These are phyloP conservation scores for Melanocharis versteri DNA, from an alignment of 2,113 vertebrate genomes.

Conservation along the genomic window DNA sequence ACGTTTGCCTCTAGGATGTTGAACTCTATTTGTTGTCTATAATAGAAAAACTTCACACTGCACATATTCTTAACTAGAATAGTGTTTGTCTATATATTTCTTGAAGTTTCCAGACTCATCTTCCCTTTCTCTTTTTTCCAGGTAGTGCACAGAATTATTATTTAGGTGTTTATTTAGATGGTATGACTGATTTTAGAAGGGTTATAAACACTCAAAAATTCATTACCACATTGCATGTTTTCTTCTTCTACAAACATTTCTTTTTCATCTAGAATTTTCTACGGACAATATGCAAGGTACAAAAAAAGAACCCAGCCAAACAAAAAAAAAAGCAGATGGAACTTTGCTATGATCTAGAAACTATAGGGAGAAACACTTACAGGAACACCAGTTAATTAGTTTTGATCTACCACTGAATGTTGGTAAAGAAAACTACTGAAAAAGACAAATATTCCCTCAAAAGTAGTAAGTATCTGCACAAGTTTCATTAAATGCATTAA, in stretches of 20 bases:
- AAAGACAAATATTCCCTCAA: not conserved
- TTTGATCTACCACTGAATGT: not conserved
- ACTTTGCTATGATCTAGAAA: not conserved
- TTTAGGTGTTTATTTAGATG: not conserved
- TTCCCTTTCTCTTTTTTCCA: not conserved
- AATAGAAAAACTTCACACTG: not conserved
- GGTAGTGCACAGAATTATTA: not conserved
- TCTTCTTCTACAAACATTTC: not conserved
- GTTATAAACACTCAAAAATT: not conserved
- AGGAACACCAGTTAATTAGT: not conserved
- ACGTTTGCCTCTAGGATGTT: rapidly evolving
- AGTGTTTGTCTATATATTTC: not conserved
- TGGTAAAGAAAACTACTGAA: not conserved
- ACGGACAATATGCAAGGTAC: not conserved
- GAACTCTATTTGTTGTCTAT: not conserved
- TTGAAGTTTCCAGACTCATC: not conserved
- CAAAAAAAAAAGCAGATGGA: not conserved
- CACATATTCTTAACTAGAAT: not conserved
- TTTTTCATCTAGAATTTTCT: not conserved
- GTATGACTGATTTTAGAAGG: not conserved
- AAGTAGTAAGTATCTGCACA: not conserved
- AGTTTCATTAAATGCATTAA: not conserved
- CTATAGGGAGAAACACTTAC: not conserved
- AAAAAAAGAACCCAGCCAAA: not conserved
- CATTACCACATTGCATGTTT: not conserved